Conservation (phyloP, 2,797 vertebrate species). For the Silurus aristotelis region DNA sequence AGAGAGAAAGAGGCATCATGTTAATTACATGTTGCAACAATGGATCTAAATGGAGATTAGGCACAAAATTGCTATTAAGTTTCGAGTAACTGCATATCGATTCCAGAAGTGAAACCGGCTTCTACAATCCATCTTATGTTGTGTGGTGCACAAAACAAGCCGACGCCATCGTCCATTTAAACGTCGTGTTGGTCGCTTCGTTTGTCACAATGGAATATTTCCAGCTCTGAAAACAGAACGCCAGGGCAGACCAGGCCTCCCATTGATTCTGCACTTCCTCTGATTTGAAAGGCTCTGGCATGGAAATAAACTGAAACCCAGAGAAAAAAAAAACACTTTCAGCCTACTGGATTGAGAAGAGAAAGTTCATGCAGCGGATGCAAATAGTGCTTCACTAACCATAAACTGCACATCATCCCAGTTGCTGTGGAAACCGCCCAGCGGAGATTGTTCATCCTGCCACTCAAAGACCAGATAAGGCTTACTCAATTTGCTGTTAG, state of each 20-base stretch:
- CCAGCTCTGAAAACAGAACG: conserved; percentile 13
- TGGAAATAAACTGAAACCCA: conserved; percentile 44
- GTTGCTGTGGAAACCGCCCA: conserved; percentile 56
- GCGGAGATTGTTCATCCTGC: conserved; percentile 37
- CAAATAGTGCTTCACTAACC: conserved; percentile 49
- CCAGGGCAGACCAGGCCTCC: conserved; percentile 25
- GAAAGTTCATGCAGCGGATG: conserved; percentile 32
- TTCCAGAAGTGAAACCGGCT: conserved; percentile 10
- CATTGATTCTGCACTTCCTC: conserved; percentile 37
- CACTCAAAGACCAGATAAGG: conserved; percentile 46
- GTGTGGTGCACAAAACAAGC: neutral
- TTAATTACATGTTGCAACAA: conserved; percentile 10
- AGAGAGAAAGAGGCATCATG: neutral
- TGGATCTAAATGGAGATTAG: conserved; percentile 34
- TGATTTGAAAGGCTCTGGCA: conserved; percentile 43
- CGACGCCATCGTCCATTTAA: neutral
- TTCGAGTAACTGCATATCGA: conserved; percentile 23
- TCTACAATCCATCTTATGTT: conserved; percentile 9
- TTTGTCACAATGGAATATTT: conserved; percentile 37
- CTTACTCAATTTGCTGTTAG: conserved; percentile 43
- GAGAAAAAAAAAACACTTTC: conserved; percentile 12
- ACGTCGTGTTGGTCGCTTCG: conserved; percentile 4
- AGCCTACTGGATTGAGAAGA: conserved; percentile 25
- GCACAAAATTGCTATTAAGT: conserved; percentile 23
- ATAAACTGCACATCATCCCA: conserved; percentile 50